Conservation (phyloP, 2,888 invertebrate species). For the Nephrotoma flavescens region DNA sequence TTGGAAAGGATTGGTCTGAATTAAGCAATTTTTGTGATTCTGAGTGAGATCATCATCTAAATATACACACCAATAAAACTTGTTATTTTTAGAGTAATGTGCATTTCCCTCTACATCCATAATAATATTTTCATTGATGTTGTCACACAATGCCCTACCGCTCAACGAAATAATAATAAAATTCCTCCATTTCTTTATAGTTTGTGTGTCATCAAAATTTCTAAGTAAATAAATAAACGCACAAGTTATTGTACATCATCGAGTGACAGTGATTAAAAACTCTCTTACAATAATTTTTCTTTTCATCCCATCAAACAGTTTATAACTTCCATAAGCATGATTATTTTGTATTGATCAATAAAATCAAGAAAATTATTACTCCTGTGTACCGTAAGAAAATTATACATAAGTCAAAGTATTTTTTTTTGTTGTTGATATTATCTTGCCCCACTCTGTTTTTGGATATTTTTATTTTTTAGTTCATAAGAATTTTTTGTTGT, state of each 20-base stretch:
- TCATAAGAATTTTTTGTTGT: neutral
- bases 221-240: neutral
- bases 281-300: neutral
- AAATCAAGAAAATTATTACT: neutral
- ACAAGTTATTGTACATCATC: neutral
- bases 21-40: neutral
- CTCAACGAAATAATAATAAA: neutral
- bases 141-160: neutral
- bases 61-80: neutral
- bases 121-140: neutral
- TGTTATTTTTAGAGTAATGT: neutral
- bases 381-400: neutral
- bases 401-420: neutral
- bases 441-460: neutral
- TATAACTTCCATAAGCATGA: neutral
- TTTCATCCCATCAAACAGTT: neutral
- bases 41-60: neutral
- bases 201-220: neutral
- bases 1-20: neutral
- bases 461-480: neutral
- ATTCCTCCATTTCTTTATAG: neutral
- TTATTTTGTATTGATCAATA: neutral
- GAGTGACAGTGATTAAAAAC: neutral
- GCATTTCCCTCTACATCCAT: neutral
- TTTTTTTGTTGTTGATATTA: neutral